Evolutionary conservation across 2,797 vertebrate species (phyloP), one percentile per base, ranked within the genome.

Genomic region (Enteromius treurensis): DNA sequence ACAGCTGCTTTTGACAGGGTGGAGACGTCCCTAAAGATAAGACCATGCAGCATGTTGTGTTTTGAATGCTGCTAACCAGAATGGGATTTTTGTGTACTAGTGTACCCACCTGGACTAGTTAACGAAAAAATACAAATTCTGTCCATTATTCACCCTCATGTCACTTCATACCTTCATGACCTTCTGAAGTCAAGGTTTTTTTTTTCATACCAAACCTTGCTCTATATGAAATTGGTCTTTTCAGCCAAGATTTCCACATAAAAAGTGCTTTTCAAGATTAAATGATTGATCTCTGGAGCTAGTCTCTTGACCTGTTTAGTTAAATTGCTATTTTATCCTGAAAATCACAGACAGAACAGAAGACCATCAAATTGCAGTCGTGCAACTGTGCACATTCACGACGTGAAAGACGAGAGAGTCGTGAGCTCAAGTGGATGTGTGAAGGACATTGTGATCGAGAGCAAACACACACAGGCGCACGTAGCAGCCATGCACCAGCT

Each of bases 401-500:
- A 23, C 6, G 26, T 79, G 85, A 70, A 32, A 67, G 62, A 83
- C 15, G 42, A 83, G 71, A 34, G 79, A 79, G 86, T 86, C 60
- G 53, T 84, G 55, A 87, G 80, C 29, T 88, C n/a, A 29, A 84
- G 83, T 13, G 29, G 37, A 77, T 21, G 14, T 76, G 82, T 79
- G 55, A 90, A 55, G n/a, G 4, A 67, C 80, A 26, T 71, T 8
- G 81, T 32, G 26, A 80, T 77, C 71, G 77, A 84, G 88, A 82
- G 78, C 55, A 88, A 80, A 88, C 80, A 85, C 69, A 79, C 51
- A 26, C 79, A 68, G 79, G 70, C 53, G 80, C 87, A 86, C 75
- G 76, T 91, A 86, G 74, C 91, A 90, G 85, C 86, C 78, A 80
- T 53, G 53, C 82, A 88, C 84, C 64, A 84, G 37, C 88, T 74